These are phyloP conservation scores for Indicator maculatus DNA, from an alignment of 2,113 vertebrate species.

Conservation along the genomic window DNA sequence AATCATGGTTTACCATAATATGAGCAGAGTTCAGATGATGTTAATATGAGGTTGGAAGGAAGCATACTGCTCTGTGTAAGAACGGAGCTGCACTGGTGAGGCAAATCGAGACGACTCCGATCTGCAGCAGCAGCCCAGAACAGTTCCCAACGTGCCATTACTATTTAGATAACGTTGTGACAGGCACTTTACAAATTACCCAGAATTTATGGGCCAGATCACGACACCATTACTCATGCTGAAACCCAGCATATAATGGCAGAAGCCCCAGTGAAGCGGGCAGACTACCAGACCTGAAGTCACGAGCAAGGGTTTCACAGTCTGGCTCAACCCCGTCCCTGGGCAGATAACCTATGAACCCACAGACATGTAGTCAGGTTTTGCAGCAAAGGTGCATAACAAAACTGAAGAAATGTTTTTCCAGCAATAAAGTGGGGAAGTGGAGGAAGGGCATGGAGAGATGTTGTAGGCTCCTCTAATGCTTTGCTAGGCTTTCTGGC, in stretches of 20 bases:
- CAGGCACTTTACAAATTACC: slow-evolving; percentile 24
- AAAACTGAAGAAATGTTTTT: neutral
- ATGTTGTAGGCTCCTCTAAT: neutral
- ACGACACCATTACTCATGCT: neutral
- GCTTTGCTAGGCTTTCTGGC: neutral
- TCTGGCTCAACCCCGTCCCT: neutral
- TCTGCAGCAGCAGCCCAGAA: neutral
- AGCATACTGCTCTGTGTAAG: neutral
- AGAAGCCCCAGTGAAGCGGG: neutral
- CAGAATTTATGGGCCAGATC: neutral
- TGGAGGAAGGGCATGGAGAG: neutral
- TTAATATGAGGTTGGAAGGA: neutral
- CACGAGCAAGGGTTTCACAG: neutral
- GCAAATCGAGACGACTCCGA: neutral
- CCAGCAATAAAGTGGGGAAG: neutral
- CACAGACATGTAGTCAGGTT: neutral
- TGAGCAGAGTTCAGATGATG: neutral
- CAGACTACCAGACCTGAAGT: neutral
- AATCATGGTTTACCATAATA: neutral
- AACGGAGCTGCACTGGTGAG: neutral
- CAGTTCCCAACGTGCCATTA: neutral
- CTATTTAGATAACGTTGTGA: neutral
- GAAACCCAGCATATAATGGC: neutral
- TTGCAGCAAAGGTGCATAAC: neutral
- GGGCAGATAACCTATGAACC: neutral